Conservation (phyloP, 2,113 vertebrate genomes). For the Cyprinodon brontotheroides region DNA sequence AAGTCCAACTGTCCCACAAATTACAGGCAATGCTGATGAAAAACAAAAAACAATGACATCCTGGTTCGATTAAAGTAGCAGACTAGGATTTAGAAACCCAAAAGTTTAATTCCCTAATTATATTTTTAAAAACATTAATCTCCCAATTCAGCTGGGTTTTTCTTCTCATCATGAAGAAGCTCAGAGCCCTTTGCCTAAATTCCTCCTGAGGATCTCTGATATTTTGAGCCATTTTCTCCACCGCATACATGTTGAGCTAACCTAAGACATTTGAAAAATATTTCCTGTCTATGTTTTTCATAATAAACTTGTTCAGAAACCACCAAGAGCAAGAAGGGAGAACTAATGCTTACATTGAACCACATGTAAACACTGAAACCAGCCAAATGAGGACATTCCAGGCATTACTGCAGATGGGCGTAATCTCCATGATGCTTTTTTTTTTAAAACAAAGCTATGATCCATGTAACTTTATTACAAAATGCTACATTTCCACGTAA, state of each 20-base stretch:
- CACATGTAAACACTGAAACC: constrained; percentile 59
- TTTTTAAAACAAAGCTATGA: constrained; percentile 44
- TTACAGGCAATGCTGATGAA: not conserved
- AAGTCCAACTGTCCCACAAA: constrained; percentile 37
- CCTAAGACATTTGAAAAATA: constrained; percentile 68
- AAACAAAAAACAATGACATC: not conserved
- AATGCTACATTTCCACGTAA: constrained; percentile 53
- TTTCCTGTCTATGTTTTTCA: constrained; percentile 75
- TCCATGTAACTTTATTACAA: constrained; percentile 55
- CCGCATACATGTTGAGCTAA: constrained; percentile 54
- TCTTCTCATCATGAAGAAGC: not conserved
- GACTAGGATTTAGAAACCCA: not conserved
- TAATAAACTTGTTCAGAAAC: constrained; percentile 67
- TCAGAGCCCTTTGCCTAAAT: not conserved
- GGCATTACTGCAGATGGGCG: constrained; percentile 71
- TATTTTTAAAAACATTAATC: constrained; percentile 42
- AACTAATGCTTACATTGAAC: constrained; percentile 50
- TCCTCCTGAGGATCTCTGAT: not conserved
- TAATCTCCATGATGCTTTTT: constrained; percentile 58
- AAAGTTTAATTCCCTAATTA: not conserved
- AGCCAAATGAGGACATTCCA: constrained; percentile 60
- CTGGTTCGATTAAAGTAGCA: not conserved
- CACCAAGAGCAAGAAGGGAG: constrained; percentile 56
- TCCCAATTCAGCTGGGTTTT: not conserved
- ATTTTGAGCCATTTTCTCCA: constrained; percentile 33